Evolutionary conservation across 2,888 invertebrate genomes (phyloP), one percentile per base, ranked within the genome.

Genomic region (Brachypalpus laphriformis): DNA sequence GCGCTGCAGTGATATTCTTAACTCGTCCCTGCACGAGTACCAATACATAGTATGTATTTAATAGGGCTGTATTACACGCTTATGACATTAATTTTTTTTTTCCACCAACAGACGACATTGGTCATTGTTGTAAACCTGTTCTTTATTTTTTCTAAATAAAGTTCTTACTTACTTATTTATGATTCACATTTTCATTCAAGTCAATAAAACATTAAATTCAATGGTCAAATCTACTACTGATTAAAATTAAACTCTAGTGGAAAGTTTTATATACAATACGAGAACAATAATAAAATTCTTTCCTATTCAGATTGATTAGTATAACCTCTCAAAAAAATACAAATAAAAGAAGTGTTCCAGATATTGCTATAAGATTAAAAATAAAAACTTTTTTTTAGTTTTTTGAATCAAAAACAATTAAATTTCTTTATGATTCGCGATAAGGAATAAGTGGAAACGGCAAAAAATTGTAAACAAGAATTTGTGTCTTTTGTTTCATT

Each of bases 401-500:
- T 61, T 51, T 66, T 66, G 20, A 11, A 37, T 66, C 0, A 11
- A 40, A 25, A 18, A 51, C 42, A 68, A 68, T 42, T 20, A 9
- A 65, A 31, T 16, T 14, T 71, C 20, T 59, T 45, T 71, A 22
- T 37, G 14, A 25, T 47, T 57, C 47, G 4, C 40, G 61, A 66
- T 65, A 66, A 63, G 56, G 5, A 40, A 20, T 31, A 28, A 1
- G 28, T 31, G 31, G 42, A 6, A 6, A 1, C 14, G 20, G 22
- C 9, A n/a, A 71, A 56, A 57, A 37, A 20, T 57, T 31, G 49
- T 57, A 76, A 66, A 76, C 57, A 76, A 25, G 18, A 68, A 51
- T 40, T 14, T 57, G 54, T 42, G 56, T 61, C 70, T 14, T 7
- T 22, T 16, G 16, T 31, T 56, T 63, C 40, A 16, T 14, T 42